These are phyloP conservation scores for Strix uralensis DNA, from an alignment of 2,113 vertebrate genomes.

Conservation along the genomic window DNA sequence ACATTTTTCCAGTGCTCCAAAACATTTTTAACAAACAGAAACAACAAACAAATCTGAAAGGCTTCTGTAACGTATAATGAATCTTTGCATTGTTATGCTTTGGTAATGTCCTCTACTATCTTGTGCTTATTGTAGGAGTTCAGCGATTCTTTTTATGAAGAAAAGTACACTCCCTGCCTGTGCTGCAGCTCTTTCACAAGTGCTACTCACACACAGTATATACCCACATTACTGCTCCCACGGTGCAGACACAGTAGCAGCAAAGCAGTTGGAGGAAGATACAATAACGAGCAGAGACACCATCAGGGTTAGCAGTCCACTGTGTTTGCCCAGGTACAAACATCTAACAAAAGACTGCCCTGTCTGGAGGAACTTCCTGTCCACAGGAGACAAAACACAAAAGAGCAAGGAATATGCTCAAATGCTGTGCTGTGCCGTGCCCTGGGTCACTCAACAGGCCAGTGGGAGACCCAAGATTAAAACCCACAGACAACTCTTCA, in stretches of 20 bases:
- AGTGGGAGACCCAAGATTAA: background rate
- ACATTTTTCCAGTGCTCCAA: background rate
- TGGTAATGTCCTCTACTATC: background rate
- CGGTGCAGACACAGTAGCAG: accelerated
- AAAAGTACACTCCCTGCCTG: background rate
- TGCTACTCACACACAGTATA: background rate
- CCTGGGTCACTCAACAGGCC: background rate
- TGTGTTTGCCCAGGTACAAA: background rate
- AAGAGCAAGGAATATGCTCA: background rate
- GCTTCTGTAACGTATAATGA: background rate
- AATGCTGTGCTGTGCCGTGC: accelerated
- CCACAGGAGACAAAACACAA: background rate
- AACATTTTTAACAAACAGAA: background rate
- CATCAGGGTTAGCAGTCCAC: background rate
- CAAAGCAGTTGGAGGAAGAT: background rate
- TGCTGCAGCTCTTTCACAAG: background rate
- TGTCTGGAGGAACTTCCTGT: background rate
- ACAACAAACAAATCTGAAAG: background rate
- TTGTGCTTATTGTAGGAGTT: background rate
- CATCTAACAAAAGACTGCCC: background rate
- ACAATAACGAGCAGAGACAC: background rate
- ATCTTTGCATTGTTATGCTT: background rate
- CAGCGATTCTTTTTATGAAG: background rate
- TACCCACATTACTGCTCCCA: background rate
- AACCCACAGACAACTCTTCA: background rate